Evolutionary conservation across 92 coral and sea anemone genomes (phyloP).

Genomic region (Ricordea florida): DNA sequence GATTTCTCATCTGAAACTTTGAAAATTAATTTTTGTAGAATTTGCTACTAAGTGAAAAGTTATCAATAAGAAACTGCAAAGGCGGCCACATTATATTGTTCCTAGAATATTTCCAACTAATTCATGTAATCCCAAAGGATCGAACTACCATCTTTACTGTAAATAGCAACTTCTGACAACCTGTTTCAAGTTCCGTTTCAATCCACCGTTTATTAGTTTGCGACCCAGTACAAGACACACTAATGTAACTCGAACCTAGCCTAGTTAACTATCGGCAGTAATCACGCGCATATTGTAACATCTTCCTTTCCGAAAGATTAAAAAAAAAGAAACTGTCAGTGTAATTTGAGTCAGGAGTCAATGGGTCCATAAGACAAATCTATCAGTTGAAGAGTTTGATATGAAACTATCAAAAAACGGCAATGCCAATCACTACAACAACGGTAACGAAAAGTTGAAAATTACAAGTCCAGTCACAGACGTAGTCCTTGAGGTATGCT

Average conservation of each 20-base stretch:
- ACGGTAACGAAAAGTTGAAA: background rate
- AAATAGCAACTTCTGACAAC: too few relatives aligned
- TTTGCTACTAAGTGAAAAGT: slow-evolving; percentile 15
- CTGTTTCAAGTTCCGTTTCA: too few relatives aligned
- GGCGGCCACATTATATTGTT: background rate
- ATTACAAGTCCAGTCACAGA: background rate
- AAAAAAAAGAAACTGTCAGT: background rate
- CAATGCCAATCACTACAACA: background rate
- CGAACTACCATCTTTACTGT: background rate
- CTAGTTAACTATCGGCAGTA: background rate
- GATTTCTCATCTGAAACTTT: background rate
- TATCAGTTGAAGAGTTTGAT: too few relatives aligned
- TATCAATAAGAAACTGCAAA: background rate
- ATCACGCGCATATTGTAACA: background rate
- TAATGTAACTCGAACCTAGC: background rate
- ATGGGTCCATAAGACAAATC: too few relatives aligned
- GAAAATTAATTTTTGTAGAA: background rate
- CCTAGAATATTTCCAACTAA: background rate
- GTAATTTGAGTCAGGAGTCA: background rate
- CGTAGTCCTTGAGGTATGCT: slow-evolving; percentile 3
- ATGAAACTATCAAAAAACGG: background rate
- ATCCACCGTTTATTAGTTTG: too few relatives aligned
- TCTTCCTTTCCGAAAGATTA: background rate
- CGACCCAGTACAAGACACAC: too few relatives aligned
- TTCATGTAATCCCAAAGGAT: background rate